A percentile compares a stretch with the other conserved stretches of the same genome.
Conservation (phyloP, 2,888 invertebrate species). For the Leucoptera coffeella region DNA sequence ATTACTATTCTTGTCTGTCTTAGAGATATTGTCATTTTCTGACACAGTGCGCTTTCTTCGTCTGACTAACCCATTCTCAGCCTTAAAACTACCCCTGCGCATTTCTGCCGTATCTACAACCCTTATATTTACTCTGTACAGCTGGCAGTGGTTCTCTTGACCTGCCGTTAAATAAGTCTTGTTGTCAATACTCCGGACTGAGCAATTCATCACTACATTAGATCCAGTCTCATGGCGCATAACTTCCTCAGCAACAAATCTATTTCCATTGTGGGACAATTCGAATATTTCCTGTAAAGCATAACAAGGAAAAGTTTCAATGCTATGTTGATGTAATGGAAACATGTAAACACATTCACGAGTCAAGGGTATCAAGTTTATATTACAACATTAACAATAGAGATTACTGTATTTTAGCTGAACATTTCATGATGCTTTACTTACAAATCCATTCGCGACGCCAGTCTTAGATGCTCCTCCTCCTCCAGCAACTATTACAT, state of each 20-base stretch:
- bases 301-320: background rate
- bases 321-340: no score
- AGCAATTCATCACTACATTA: slow-evolving; percentile 88
- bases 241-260: slow-evolving; percentile 82
- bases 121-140: slow-evolving; percentile 66
- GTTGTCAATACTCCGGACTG: slow-evolving; percentile 65
- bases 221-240: slow-evolving; percentile 84
- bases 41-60: slow-evolving; percentile 44
- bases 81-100: slow-evolving; percentile 48
- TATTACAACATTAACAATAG: no score
- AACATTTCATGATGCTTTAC: slow-evolving; percentile 27
- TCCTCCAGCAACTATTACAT: slow-evolving; percentile 94
- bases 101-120: slow-evolving; percentile 52
- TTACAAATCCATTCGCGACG: slow-evolving; percentile 94
- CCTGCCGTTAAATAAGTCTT: slow-evolving; percentile 81
- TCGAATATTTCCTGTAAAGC: slow-evolving; percentile 77
- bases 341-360: no score
- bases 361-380: no score
- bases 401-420: background rate
- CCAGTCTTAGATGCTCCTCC: slow-evolving; percentile 97
- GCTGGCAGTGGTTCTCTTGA: slow-evolving; percentile 85
- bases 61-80: slow-evolving; percentile 39
- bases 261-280: slow-evolving; percentile 75
- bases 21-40: slow-evolving; percentile 45
- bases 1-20: slow-evolving; percentile 32